Conservation (phyloP, 2,113 vertebrate genomes). For the Alosa alosa region DNA sequence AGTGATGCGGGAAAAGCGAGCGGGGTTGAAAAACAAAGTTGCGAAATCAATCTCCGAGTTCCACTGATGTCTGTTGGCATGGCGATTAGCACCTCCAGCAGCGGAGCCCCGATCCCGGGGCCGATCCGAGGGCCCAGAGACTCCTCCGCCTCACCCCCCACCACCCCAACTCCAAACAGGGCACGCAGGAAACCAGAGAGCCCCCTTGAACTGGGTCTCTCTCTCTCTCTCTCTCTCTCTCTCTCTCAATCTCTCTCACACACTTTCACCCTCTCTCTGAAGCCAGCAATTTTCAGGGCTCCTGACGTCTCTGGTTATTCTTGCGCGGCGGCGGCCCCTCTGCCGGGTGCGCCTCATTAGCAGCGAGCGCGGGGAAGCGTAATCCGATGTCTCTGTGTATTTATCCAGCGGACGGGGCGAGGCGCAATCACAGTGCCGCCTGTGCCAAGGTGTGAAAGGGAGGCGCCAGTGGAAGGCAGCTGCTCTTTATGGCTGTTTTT, state of each 20-base stretch:
- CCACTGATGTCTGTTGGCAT: background rate
- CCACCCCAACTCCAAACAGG: background rate
- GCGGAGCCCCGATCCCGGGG: background rate
- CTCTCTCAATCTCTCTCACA: background rate
- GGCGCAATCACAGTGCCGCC: constrained; percentile 22
- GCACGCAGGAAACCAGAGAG: background rate
- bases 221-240: background rate
- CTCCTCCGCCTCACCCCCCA: background rate
- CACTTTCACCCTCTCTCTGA: background rate
- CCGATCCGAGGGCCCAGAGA: background rate
- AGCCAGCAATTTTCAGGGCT: constrained; percentile 3
- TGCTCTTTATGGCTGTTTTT: constrained; percentile 9
- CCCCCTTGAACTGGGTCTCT: background rate
- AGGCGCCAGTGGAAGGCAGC: background rate
- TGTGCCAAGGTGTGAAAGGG: constrained; percentile 39
- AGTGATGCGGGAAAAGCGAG: background rate
- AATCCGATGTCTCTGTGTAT: constrained; percentile 42
- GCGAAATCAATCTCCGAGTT: constrained; percentile 8
- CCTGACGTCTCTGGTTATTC: constrained; percentile 34
- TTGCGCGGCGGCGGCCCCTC: constrained; percentile 20
- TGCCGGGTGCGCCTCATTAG: constrained; percentile 35
- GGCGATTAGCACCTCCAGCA: background rate
- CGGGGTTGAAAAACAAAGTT: background rate
- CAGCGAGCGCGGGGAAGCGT: constrained; percentile 21
- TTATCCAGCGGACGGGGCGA: constrained; percentile 33